phyloP scores from a whole-genome alignment of 2,113 vertebrate species.

The Scomber colias region DNA sequence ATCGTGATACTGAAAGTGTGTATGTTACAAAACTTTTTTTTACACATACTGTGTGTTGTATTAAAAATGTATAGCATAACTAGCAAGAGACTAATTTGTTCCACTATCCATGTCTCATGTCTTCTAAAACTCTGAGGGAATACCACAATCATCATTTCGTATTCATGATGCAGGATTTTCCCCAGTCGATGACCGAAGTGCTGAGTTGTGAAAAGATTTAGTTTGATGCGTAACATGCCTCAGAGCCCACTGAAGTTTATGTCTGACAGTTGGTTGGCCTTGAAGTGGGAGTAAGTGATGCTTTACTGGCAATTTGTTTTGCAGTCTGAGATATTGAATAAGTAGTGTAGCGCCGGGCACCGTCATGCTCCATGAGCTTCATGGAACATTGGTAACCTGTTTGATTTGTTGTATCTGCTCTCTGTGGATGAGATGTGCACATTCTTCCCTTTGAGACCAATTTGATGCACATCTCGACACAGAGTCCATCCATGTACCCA shows the following conservation, averaged over 20 bases:
- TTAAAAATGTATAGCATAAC: neutral
- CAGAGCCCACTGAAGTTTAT: slow-evolving; percentile 40
- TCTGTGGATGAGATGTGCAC: slow-evolving; percentile 21
- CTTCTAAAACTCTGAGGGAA: slow-evolving; percentile 16
- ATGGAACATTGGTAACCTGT: slow-evolving; percentile 54
- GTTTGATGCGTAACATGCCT: slow-evolving; percentile 44
- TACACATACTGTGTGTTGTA: neutral
- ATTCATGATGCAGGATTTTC: slow-evolving; percentile 48
- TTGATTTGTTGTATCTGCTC: slow-evolving; percentile 37
- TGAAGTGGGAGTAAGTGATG: slow-evolving; percentile 53
- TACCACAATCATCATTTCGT: slow-evolving; percentile 38
- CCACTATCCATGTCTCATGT: slow-evolving; percentile 18
- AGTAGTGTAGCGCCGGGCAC: slow-evolving; percentile 29
- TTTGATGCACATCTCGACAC: slow-evolving; percentile 43
- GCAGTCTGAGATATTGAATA: slow-evolving; percentile 54
- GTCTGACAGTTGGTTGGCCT: slow-evolving; percentile 57
- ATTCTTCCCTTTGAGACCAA: slow-evolving; percentile 26
- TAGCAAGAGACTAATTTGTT: neutral
- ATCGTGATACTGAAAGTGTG: neutral
- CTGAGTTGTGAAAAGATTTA: slow-evolving; percentile 55
- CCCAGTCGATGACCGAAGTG: slow-evolving; percentile 37
- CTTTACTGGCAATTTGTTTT: slow-evolving; percentile 66
- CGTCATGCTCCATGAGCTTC: slow-evolving; percentile 51
- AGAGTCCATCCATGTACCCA: neutral
- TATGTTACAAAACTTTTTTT: neutral